Evolutionary conservation across 2,888 invertebrate species (phyloP), one percentile per base, ranked within the genome.

Genomic region (Rugalucina vietnamica): DNA sequence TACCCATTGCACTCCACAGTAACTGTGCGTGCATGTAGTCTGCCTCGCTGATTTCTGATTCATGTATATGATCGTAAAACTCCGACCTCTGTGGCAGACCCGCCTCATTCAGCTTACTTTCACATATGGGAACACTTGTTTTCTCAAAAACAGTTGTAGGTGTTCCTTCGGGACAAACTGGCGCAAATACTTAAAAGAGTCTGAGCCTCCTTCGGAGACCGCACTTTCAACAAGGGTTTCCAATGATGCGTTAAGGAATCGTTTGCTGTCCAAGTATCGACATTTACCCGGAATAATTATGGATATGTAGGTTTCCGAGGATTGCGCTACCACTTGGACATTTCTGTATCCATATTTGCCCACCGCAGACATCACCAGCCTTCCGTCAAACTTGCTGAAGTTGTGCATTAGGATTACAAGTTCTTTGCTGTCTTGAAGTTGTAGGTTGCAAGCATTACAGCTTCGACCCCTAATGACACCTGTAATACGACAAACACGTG

Each of bases 391-490:
- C 29, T 34, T 32, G n/a, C 39, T n/a, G 32, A 74, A 54, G 36
- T 74, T 43, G 54, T 74, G 27, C 18, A 50, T 34, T 1, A 74
- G 32, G 12, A 74, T 24, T 29, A 54, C 34, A 10, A 74, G 39
- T 10, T 54, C 36, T 3, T 43, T 74, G 4, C 50, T 34, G 32
- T 29, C 24, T 14, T 54, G 32, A n/a, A 74, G 43, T n/a, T 54
- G 49, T 34, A 74, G 29, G 29, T 74, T 74, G 54, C 74, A 74
- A n/a, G 14, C n/a, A 49, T 49, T n/a, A n/a, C n/a, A n/a, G n/a
- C 50, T 18, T 49, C 50, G 50, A n/a, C 50, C 50, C 14, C 50
- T 14, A 49, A 49, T 49, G 14, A 14, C n/a, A 49, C 50, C 50
- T 49, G n/a, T n/a, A n/a, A n/a, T n/a, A n/a, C n/a, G n/a, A n/a